Percentiles rank a stretch among this genome's conserved stretches.
Conservation (phyloP, 2,888 invertebrate genomes). For the Cotesia congregata region DNA sequence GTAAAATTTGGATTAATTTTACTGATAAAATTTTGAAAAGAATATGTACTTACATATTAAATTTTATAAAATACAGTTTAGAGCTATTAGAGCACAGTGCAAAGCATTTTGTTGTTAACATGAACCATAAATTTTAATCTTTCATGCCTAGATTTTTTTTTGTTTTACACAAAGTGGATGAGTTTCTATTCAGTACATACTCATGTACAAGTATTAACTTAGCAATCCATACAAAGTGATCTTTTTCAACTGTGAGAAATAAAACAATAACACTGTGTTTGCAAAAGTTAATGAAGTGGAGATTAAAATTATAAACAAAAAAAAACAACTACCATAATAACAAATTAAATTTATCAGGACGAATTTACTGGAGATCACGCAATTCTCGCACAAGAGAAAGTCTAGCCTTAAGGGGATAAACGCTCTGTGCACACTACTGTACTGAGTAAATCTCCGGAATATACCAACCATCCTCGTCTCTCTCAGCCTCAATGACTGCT, state of each 20-base stretch:
- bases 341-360: background rate
- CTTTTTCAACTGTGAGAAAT: background rate
- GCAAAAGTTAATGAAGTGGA: conserved; percentile 10
- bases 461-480: background rate
- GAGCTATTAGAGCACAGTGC: too few species aligned
- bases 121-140: too few species aligned
- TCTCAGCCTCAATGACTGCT: conserved; percentile 12
- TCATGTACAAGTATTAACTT: too few species aligned
- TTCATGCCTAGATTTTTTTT: too few species aligned
- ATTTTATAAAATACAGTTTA: too few species aligned
- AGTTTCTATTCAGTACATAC: too few species aligned
- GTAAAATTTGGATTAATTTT: too few species aligned
- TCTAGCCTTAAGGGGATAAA: conserved; percentile 44
- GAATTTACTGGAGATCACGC: conserved; percentile 20
- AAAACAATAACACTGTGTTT: background rate
- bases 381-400: conserved; percentile 47
- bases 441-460: conserved; percentile 40
- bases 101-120: too few species aligned
- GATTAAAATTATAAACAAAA: background rate
- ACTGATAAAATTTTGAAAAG: too few species aligned
- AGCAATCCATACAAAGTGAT: background rate
- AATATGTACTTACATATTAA: too few species aligned
- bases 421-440: conserved; percentile 30
- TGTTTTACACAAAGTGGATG: too few species aligned
- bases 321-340: background rate